Evolutionary conservation across 1,140 invertebrate species (phyloP), one percentile per base, ranked within the genome.

Genomic region (Eriocheir sinensis): DNA sequence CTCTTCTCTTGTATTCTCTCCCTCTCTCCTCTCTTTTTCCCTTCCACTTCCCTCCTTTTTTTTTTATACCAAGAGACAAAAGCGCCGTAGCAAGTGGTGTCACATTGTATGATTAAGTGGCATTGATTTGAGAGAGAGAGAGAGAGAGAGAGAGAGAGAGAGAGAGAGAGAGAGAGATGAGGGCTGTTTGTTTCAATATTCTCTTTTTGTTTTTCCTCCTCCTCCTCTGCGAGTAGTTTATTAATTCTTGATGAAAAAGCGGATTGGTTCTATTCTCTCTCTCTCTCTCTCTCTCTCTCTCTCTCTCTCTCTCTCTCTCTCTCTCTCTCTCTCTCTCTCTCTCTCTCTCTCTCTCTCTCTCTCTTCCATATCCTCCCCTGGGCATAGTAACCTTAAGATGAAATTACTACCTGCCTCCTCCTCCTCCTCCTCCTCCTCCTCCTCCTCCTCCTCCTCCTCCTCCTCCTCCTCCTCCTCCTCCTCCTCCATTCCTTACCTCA

Each of bases 231-330:
- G n/a, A n/a, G n/a, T n/a, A n/a, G n/a, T n/a, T n/a, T n/a, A n/a
- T n/a, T n/a, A n/a, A n/a, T n/a, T n/a, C n/a, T n/a, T n/a, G n/a
- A n/a, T 72, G 12, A 72, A 72, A 12, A 12, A 12, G 53, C 53
- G 12, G 12, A 72, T 27, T 72, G 53, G 53, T 27, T 21, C 27
- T 0, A 12, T 21, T 86, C 83, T 40, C 36, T 38, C 34, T 40
- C 83, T 38, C 36, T 38, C 15, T 86, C 30, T 86, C 83, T 86
- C 83, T 38, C 36, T 38, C 83, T 88, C 85, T 88, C 85, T 44
- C 85, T 88, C 40, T 88, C 85, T 88, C 40, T 88, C 85, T 44
- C 40, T 88, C 85, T 44, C 85, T 88, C 85, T 88, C 85, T 88
- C 85, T 81, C 80, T 72, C 53, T 72, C n/a, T 81, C 80, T n/a